A percentile compares a stretch with the other conserved stretches of the same genome.
Evolutionary conservation across 2,113 vertebrate species (phyloP).

Genomic region (Grallaria varia): DNA sequence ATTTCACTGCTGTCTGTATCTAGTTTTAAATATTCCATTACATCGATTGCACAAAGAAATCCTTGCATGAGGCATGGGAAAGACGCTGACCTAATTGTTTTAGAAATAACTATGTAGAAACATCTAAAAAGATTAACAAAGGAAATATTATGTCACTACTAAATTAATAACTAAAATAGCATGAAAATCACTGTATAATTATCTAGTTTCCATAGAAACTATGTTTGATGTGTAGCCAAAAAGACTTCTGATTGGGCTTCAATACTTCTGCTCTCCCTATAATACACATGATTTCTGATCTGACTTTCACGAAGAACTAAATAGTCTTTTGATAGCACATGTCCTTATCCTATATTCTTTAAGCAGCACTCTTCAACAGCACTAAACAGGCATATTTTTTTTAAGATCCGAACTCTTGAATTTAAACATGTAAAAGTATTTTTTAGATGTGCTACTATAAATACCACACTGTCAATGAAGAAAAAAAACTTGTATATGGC

Average conservation of each 20-base stretch:
- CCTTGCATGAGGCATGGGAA: not conserved
- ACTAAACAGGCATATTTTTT: not conserved
- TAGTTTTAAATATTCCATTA: slow-evolving; percentile 32
- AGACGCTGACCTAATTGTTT: slow-evolving; percentile 44
- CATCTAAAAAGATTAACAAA: slow-evolving; percentile 53
- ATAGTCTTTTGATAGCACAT: not conserved
- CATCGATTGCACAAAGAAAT: slow-evolving; percentile 9
- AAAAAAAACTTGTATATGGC: not conserved
- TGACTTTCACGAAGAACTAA: not conserved
- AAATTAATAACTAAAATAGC: slow-evolving; percentile 50
- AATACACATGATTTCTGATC: not conserved
- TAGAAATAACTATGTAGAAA: slow-evolving; percentile 41
- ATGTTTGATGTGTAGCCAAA: slow-evolving; percentile 11
- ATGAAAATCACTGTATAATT: slow-evolving; percentile 37
- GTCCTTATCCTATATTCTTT: not conserved
- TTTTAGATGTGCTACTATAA: not conserved
- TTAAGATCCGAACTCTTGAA: not conserved
- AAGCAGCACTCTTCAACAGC: not conserved
- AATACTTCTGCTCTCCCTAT: not conserved
- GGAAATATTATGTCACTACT: slow-evolving; percentile 52
- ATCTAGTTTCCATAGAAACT: slow-evolving; percentile 49
- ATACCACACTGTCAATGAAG: not conserved
- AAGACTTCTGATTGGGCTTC: slow-evolving; percentile 16
- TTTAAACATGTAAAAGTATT: not conserved
- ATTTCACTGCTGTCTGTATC: not conserved